Evolutionary conservation across 2,797 vertebrate genomes (phyloP).

Genomic region (Cynodonichthys magdalenae): DNA sequence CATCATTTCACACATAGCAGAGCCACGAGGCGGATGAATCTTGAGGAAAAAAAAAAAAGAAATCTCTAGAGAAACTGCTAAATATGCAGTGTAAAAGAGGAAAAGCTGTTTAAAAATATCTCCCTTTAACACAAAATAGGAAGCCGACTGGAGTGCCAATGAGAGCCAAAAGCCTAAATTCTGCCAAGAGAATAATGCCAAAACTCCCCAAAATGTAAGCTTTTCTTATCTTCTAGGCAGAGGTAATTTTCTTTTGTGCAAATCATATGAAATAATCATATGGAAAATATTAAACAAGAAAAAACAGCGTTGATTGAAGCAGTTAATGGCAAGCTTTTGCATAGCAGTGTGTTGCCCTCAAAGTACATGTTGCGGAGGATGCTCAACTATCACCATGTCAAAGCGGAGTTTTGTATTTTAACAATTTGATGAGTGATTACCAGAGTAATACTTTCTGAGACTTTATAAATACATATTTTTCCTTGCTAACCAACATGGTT

Average conservation of each 20-base stretch:
- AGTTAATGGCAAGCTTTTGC: too few relatives aligned
- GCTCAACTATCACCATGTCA: too few relatives aligned
- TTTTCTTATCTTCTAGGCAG: background rate
- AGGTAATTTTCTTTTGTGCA: background rate
- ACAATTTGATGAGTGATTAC: too few relatives aligned
- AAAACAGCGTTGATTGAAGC: too few relatives aligned
- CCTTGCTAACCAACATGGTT: too few relatives aligned
- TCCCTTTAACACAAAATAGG: background rate
- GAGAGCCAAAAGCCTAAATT: background rate
- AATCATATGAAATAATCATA: too few relatives aligned
- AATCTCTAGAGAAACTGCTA: conserved; percentile 1
- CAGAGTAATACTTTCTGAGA: too few relatives aligned
- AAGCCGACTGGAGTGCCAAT: conserved; percentile 1
- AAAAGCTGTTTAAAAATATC: conserved; percentile 1
- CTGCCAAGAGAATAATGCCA: background rate
- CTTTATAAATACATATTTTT: too few relatives aligned
- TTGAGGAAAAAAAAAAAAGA: background rate
- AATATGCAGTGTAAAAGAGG: conserved; percentile 17
- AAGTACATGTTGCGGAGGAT: too few relatives aligned
- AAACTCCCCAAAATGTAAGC: background rate
- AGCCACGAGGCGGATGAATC: background rate
- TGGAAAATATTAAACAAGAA: too few relatives aligned
- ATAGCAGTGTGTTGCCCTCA: too few relatives aligned
- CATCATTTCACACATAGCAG: background rate
- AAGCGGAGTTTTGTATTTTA: too few relatives aligned